Base-by-base conservation (phyloP, 2,888 invertebrate genomes). In the Apotomis turbidana region DNA sequence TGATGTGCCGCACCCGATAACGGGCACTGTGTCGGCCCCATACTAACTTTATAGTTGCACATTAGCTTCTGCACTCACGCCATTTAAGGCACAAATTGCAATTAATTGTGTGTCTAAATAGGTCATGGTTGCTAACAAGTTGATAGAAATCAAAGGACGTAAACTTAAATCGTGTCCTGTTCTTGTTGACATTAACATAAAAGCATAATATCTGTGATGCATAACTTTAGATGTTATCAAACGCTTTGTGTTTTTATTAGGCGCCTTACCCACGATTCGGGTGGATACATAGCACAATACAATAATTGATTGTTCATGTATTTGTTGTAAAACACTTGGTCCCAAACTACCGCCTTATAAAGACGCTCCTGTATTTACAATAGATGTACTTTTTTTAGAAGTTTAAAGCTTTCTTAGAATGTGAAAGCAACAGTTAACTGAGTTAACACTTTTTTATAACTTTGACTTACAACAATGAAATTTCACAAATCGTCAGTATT, bases 1-100 rank as follows among this genome's bases (percentile, higher is more conserved):
- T 92, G 87, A 90, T 86, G 78, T 73, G 79, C 90, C 91, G 90
- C 89, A 73, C 76, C 79, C 85, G 89, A 91, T 91, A 91, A 90
- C 84, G 80, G 75, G 77, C 74, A 78, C 82, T 81, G 80, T 78
- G 79, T 78, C 79, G 78, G 80, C 77, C 80, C 79, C 74, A 77
- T 78, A 79, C 27, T 77, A 78, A 78, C 78, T 85, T 83, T 85
- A 86, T 83, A 80, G 81, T 76, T 83, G 83, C 82, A 85, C 81
- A 85, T 87, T 83, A 86, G 81, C 74, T 80, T 81, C 73, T 83
- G 86, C 85, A 85, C 81, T 83, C 81, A 80, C 78, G 79, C 85
- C 83, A 78, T 88, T 84, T 87, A 87, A 79, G 84, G 86, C 79
- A 83, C 82, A 85, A 84, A 87, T 85, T 86, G 85, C 83, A 86